A percentile compares a stretch with the other conserved stretches of the same genome.
Evolutionary conservation across 1,140 invertebrate genomes (phyloP).

Genomic region (Lepidotrigona ventralis): DNA sequence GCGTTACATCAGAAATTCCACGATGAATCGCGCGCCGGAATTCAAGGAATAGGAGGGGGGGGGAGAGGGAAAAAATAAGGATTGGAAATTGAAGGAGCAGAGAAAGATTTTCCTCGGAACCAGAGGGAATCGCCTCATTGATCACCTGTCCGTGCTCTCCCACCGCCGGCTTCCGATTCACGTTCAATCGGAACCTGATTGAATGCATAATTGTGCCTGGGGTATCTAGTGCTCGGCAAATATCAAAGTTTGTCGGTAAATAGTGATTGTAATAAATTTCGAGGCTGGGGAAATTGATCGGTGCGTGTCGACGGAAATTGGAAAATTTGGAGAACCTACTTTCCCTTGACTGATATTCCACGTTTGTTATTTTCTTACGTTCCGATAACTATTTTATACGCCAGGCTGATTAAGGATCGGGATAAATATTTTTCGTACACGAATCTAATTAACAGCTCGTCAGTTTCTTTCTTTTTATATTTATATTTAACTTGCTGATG

Average conservation of each 20-base stretch:
- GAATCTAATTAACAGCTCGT: too few relatives aligned
- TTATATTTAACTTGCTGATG: too few relatives aligned
- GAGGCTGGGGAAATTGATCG: too few relatives aligned
- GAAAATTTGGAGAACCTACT: background rate
- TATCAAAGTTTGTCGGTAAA: background rate
- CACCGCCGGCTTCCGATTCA: too few relatives aligned
- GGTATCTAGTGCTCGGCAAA: background rate
- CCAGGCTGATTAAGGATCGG: too few relatives aligned
- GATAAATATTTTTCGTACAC: too few relatives aligned
- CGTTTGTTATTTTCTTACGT: too few relatives aligned
- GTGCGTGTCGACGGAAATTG: background rate
- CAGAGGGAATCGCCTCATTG: slow-evolving; percentile 8
- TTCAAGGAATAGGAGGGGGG: background rate
- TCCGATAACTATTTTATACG: too few relatives aligned
- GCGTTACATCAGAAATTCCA: slow-evolving; percentile 11
- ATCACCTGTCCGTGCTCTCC: slow-evolving; percentile 12
- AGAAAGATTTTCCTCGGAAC: slow-evolving; percentile 16
- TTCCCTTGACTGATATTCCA: too few relatives aligned
- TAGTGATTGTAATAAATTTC: slow-evolving; percentile 1
- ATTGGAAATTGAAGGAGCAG: slow-evolving; percentile 50
- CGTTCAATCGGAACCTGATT: slow-evolving; percentile 14
- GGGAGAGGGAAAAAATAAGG: slow-evolving; percentile 20
- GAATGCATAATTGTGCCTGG: slow-evolving; percentile 13
- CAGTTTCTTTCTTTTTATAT: too few relatives aligned
- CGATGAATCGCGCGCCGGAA: slow-evolving; percentile 1